Base-by-base conservation (phyloP, 2,113 vertebrate genomes). In the Myodes glareolus region DNA sequence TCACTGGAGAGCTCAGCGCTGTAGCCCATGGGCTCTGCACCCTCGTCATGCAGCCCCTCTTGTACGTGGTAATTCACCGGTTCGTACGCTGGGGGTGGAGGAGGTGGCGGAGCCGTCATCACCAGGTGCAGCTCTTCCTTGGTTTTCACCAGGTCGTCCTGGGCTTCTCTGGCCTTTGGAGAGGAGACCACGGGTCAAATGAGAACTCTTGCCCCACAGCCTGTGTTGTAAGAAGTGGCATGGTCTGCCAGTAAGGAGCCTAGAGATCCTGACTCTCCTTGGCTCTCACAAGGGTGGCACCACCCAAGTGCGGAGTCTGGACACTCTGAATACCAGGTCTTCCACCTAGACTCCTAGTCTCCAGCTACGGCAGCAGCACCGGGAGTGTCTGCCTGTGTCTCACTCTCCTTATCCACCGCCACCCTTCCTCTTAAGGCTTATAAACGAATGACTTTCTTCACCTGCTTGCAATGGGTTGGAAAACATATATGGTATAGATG, bases 51-150 rank as follows among this genome's bases (percentile, higher is more conserved):
- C 95, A 99, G 96, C 52, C 98, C 55, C 36, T 99, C 99, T 0
- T 99, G 98, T 92, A 99, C 99, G 0, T 99, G 92, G 55, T 99
- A 98, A 80, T 98, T 98, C 91, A 98, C 97, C 0, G 98, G 98
- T 94, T 99, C 99, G 0, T 99, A 99, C 91, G 98, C 96, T 0
- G 99, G 99, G 0, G 99, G 99, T 0, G 99, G 99, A 0, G 99
- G 99, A 0, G 99, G 99, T 0, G 99, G 99, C 0, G 99, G 99
- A 1, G 98, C 96, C 0, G 98, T 98, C 99, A 99, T 99, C 92
- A 99, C 99, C 96, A 98, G 98, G 13, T 99, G 98, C 75, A 99
- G 98, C 98, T 99, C 99, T 97, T 99, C 99, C 92, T 99, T 99
- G 78, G 99, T 99, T 98, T 99, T 99, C 7, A 99, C 68, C 95